Base-by-base conservation (phyloP, 2,797 vertebrate species). In the Lagocephalus sceleratus region DNA sequence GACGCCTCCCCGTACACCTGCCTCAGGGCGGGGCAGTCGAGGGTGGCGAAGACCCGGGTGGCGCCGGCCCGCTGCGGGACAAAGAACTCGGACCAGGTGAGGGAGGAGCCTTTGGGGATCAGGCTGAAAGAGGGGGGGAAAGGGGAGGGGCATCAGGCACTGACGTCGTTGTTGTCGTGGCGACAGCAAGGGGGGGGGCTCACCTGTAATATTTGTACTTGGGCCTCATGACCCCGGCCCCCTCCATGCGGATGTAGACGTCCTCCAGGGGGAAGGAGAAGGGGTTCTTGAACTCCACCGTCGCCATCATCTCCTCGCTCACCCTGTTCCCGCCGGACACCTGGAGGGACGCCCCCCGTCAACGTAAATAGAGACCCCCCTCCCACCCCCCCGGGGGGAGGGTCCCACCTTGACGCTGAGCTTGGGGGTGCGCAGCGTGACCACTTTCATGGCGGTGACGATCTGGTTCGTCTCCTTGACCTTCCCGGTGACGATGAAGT, bases 401-500 rank as follows among this genome's bases (percentile, higher is more conserved):
- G 3, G 25, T 53, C 56, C 20, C 43, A 98, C 97, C 95, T 91
- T 90, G 41, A 98, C 80, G 15, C 1, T 59, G 66, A 98, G 71
- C 57, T 81, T 71, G 46, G 97, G 95, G 45, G 91, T 88, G 55
- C 73, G 90, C 77, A 98, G 87, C 7, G 80, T 40, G 2, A 87
- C 23, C 0, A 92, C 83, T 74, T 92, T 96, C 92, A 97, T 94
- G 41, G 79, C 68, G 0, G 91, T 92, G 78, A 97, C 43, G 54
- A 96, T 90, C 67, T 92, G 92, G 3, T 79, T 81, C 0, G 93
- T 94, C 86, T 98, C 93, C 0, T 90, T 88, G 66, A 98, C 85
- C 20, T 93, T 94, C 0, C 94, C 94, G 0, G 94, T 97, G 53
- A 90, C 85, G 5, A 98, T 96, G 83, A 99, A 96, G 77, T 98